phyloP scores from a whole-genome alignment of 2,113 vertebrate species.

The Peromyscus polionotus region DNA sequence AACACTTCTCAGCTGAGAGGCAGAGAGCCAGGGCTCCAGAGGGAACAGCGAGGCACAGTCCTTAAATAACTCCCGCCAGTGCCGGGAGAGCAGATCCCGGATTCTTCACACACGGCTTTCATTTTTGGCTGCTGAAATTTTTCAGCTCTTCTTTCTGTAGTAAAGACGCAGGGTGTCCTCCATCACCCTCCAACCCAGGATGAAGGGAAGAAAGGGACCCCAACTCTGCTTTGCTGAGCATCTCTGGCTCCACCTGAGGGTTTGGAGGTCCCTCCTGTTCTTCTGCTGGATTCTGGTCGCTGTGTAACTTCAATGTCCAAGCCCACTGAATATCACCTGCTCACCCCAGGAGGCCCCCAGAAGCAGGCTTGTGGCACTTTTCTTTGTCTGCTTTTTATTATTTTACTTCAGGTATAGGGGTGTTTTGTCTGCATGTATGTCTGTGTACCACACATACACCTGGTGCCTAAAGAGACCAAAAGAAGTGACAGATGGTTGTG shows the following conservation, averaged over 20 bases:
- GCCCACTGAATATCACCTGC: neutral
- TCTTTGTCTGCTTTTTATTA: neutral
- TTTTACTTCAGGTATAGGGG: neutral
- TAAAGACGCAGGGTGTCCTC: neutral
- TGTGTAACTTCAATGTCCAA: rapidly evolving
- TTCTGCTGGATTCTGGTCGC: neutral
- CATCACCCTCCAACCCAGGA: no score
- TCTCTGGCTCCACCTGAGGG: neutral
- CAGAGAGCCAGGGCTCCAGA: neutral
- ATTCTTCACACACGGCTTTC: neutral
- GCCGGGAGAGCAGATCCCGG: neutral
- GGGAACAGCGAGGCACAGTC: no score
- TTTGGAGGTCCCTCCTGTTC: neutral
- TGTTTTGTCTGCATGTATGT: neutral
- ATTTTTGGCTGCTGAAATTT: neutral
- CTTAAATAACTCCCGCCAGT: neutral
- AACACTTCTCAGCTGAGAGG: neutral
- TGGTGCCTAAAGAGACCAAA: neutral
- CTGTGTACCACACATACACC: neutral
- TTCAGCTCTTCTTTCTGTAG: neutral
- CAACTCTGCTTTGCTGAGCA: no score
- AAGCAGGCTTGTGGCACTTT: neutral
- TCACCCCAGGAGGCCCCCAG: neutral
- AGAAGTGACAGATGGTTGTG: neutral
- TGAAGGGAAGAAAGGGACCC: neutral